These are phyloP conservation scores for Silvanus unidentatus DNA, from an alignment of 2,888 invertebrate genomes.

Conservation along the genomic window DNA sequence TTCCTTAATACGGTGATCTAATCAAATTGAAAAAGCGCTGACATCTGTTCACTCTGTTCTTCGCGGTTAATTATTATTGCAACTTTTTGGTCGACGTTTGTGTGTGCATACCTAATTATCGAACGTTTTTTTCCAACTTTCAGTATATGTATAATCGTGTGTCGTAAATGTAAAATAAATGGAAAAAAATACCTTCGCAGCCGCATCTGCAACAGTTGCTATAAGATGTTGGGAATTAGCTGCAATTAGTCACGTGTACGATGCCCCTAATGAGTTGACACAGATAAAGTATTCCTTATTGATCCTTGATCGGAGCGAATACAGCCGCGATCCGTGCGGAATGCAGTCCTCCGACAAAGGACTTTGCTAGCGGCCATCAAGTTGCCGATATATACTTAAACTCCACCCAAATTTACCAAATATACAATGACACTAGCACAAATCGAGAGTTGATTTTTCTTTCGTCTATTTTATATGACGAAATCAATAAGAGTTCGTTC, in stretches of 20 bases:
- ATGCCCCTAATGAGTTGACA: conserved; percentile 38
- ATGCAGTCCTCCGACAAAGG: conserved; percentile 27
- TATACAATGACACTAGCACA: conserved; percentile 5
- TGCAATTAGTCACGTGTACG: conserved; percentile 36
- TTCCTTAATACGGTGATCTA: conserved; percentile 8
- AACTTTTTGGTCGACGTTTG: conserved; percentile 17
- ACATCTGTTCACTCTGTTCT: conserved; percentile 16
- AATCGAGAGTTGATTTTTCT: neutral
- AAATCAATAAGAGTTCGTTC: too few relatives aligned
- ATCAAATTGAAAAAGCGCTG: conserved; percentile 10
- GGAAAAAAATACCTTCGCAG: neutral
- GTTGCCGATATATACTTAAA: conserved; percentile 16
- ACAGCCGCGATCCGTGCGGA: conserved; percentile 19
- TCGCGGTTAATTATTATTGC: conserved; percentile 16
- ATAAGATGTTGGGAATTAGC: conserved; percentile 27
- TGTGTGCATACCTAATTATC: conserved; percentile 4
- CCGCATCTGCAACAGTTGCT: conserved; percentile 10
- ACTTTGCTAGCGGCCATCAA: conserved; percentile 11
- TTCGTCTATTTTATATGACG: too few relatives aligned
- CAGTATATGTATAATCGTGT: neutral
- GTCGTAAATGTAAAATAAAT: neutral
- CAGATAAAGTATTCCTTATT: conserved; percentile 39
- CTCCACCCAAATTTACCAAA: conserved; percentile 20
- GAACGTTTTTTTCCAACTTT: neutral
- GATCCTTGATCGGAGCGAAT: conserved; percentile 33